phyloP scores from a whole-genome alignment of 2,797 vertebrate species.

The Thaleichthys pacificus region DNA sequence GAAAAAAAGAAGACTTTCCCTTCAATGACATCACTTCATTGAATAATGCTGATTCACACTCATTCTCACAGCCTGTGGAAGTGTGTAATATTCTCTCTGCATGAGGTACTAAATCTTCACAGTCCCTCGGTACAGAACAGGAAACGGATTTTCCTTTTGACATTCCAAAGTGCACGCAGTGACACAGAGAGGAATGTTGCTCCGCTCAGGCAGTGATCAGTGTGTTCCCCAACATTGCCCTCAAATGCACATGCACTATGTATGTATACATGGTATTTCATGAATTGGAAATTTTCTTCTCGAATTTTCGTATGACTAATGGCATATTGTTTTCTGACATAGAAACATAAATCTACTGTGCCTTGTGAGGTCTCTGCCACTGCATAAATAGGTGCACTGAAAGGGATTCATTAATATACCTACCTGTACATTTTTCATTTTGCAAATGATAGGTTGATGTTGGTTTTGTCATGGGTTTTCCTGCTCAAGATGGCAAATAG shows the following conservation, averaged over 20 bases:
- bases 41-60: conserved; percentile 77
- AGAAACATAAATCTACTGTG: conserved; percentile 56
- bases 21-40: conserved; percentile 70
- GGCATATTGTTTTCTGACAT: conserved; percentile 63
- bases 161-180: conserved; percentile 58
- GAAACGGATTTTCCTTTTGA: conserved; percentile 60
- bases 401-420: conserved; percentile 66
- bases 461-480: conserved; percentile 64
- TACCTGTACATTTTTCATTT: conserved; percentile 56
- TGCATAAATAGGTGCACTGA: conserved; percentile 57
- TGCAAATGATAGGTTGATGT: conserved; percentile 59
- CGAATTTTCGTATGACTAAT: conserved; percentile 65
- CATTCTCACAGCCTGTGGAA: conserved; percentile 39
- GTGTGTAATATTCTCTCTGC: conserved; percentile 63
- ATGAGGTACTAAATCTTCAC: conserved; percentile 68
- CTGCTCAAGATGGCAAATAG: conserved; percentile 61
- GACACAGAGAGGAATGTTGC: background rate
- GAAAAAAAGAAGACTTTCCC: conserved; percentile 18
- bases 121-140: conserved; percentile 53
- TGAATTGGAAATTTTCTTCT: conserved; percentile 66
- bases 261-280: conserved; percentile 46
- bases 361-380: conserved; percentile 29
- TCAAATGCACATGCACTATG: conserved; percentile 35
- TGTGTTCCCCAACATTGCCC: conserved; percentile 59
- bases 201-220: conserved; percentile 48